Percentiles rank a stretch among this genome's conserved stretches.
Evolutionary conservation across 2,797 vertebrate species (phyloP).

Genomic region (Hapalemur alaotrensis): DNA sequence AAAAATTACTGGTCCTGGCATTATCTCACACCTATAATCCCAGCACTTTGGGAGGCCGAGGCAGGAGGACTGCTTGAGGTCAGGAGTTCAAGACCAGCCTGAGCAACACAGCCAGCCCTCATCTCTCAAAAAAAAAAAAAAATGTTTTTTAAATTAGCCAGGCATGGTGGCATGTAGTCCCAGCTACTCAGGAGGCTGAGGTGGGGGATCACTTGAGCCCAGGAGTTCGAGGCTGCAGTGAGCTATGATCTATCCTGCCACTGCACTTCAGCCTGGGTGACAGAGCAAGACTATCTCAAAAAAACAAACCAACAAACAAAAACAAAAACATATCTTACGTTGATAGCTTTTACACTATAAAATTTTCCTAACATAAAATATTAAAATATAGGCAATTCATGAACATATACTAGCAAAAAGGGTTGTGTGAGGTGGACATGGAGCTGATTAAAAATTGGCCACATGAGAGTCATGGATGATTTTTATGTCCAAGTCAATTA

Average conservation of each 20-base stretch:
- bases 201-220: background rate
- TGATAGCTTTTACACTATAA: background rate
- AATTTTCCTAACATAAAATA: background rate
- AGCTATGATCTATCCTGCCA: background rate
- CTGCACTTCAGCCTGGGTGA: background rate
- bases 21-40: background rate
- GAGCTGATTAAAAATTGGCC: background rate
- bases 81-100: background rate
- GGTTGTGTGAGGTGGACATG: background rate
- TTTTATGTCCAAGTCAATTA: background rate
- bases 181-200: background rate
- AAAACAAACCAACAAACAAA: background rate
- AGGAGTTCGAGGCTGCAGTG: background rate
- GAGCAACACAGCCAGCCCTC: background rate
- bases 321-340: background rate
- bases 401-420: background rate
- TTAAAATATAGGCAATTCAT: constrained; percentile 28
- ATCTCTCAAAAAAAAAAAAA: background rate
- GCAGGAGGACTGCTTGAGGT: background rate
- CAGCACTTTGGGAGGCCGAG: background rate
- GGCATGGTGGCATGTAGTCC: background rate
- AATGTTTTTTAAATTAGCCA: no score
- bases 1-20: background rate
- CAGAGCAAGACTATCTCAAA: background rate
- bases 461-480: background rate